Percentiles rank a stretch among this genome's conserved stretches.
Conservation (phyloP, 2,797 vertebrate species). For the Echiichthys vipera region DNA sequence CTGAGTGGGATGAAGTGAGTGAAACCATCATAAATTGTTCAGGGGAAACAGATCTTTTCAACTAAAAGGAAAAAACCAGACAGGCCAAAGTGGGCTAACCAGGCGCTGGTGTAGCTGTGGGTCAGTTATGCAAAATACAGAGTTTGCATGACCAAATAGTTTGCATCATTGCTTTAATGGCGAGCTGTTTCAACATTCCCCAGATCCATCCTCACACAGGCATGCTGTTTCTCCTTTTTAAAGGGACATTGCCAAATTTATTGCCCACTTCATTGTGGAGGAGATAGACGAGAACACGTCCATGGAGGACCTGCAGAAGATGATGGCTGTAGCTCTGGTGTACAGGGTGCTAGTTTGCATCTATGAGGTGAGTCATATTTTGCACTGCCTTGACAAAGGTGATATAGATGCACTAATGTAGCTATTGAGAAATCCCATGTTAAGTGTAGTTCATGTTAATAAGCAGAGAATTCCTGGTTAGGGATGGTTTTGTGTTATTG, state of each 20-base stretch:
- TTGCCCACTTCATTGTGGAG: conserved; percentile 96
- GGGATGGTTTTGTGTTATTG: neutral
- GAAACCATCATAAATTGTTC: neutral
- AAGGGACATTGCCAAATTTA: conserved; percentile 96
- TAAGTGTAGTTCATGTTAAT: neutral
- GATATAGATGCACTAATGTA: too few species aligned
- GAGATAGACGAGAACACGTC: conserved; percentile 97
- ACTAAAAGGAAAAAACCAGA: neutral
- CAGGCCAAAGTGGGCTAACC: neutral
- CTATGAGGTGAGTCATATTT: conserved; percentile 89
- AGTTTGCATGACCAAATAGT: neutral
- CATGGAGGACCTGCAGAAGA: conserved; percentile 96
- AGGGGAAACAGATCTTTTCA: neutral
- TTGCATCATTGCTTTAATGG: neutral
- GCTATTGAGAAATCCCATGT: neutral
- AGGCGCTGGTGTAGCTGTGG: neutral
- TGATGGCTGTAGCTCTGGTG: conserved; percentile 95
- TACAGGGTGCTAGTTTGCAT: conserved; percentile 95
- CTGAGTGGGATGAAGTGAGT: conserved; percentile 95
- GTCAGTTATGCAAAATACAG: neutral
- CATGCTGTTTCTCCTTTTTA: conserved; percentile 47
- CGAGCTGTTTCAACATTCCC: neutral
- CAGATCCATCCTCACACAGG: conserved; percentile 1
- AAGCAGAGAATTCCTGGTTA: neutral
- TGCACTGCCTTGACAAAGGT: neutral